Evolutionary conservation across 2,888 invertebrate genomes (phyloP), one percentile per base, ranked within the genome.

Genomic region (Trilocha varians): DNA sequence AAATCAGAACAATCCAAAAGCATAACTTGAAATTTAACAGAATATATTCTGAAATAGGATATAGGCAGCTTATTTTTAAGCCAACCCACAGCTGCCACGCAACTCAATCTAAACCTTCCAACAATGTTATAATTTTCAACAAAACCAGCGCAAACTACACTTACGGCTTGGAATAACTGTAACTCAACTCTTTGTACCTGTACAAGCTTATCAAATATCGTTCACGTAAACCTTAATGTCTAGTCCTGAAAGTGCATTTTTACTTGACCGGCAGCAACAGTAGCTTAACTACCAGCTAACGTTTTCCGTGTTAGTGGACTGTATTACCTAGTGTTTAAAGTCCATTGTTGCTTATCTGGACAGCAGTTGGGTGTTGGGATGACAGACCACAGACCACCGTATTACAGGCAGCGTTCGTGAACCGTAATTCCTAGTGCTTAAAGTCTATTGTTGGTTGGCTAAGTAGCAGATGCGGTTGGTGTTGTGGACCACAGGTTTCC

Each of bases 401-500:
- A n/a, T n/a, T n/a, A n/a, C n/a, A n/a, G n/a, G n/a, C n/a, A n/a
- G n/a, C n/a, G n/a, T n/a, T n/a, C 34, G 41, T 52, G 44, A 49
- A 48, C 49, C 51, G 46, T 70, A 65, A 54, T 37, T 8, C 48
- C 17, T 38, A 34, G 34, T 42, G 16, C 25, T 59, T 61, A 53
- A 50, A 34, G 50, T 41, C 6, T 40, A 43, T 52, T 62, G 57
- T 52, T 11, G 33, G 32, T 36, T 16, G 42, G n/a, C 5, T n/a
- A n/a, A n/a, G n/a, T n/a, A n/a, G n/a, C n/a, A n/a, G 32, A 33
- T 35, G 35, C 15, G 6, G 32, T 39, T 9, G 37, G 39, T 18
- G 32, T 50, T 47, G 50, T 50, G 53, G 57, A 70, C 71, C 70
- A 56, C 73, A 71, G 57, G 62, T 60, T 72, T 74, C 72, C 71